Percentiles rank a stretch among this genome's conserved stretches.
These are phyloP conservation scores for Anomalospiza imberbis DNA, from an alignment of 2,797 vertebrate species.

Conservation along the genomic window DNA sequence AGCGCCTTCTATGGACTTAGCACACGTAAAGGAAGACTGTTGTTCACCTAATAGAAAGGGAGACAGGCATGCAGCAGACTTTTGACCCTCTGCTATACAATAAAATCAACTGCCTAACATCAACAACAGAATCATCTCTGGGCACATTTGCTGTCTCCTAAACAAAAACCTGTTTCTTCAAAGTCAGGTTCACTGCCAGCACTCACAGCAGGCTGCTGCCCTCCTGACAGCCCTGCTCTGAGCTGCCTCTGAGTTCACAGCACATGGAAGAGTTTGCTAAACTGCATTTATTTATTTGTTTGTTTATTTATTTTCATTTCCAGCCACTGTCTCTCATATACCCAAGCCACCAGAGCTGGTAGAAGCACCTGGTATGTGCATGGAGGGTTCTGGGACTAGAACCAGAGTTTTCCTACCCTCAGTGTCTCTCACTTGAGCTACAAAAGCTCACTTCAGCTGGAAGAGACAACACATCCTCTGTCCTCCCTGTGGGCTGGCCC, in stretches of 20 bases:
- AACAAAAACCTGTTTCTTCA: not conserved
- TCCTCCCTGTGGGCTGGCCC: not conserved
- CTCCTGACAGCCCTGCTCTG: not conserved
- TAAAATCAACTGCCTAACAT: not conserved
- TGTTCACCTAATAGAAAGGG: not conserved
- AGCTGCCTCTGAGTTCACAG: not conserved
- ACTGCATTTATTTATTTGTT: too few species aligned
- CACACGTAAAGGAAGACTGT: too few species aligned
- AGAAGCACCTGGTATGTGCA: not conserved
- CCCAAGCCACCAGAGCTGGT: not conserved
- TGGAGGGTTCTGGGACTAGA: not conserved
- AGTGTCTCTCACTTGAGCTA: not conserved
- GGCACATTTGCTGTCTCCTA: not conserved
- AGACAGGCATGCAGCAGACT: not conserved
- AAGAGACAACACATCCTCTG: not conserved
- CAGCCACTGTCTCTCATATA: not conserved
- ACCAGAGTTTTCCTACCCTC: not conserved
- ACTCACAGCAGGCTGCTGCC: not conserved
- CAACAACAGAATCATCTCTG: fast-evolving
- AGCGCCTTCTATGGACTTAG: not conserved
- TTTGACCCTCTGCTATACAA: not conserved
- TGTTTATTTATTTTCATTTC: not conserved
- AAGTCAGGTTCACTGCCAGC: not conserved
- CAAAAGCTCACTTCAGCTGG: not conserved
- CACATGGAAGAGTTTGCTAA: not conserved